These are phyloP conservation scores for Semnornis frantzii DNA, from an alignment of 2,113 vertebrate species.

Conservation along the genomic window DNA sequence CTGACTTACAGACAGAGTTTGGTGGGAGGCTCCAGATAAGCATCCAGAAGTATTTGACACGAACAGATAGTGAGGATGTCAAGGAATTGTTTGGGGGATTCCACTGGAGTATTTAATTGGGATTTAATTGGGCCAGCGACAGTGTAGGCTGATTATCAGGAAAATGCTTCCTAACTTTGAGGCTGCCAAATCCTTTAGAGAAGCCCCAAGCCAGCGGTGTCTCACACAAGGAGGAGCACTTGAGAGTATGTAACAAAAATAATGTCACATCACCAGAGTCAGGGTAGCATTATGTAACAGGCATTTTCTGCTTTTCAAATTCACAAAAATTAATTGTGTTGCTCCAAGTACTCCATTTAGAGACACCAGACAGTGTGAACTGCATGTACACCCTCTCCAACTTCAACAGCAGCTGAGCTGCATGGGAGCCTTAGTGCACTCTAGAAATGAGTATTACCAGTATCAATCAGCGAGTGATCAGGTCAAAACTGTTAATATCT, in stretches of 20 bases:
- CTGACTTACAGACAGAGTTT: neutral
- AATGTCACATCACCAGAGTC: neutral
- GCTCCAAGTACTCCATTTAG: constrained; percentile 2
- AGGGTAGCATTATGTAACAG: constrained; percentile 22
- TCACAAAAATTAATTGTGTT: neutral
- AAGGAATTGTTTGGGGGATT: constrained; percentile 4
- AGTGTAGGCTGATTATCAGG: neutral
- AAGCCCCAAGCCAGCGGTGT: neutral
- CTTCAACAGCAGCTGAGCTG: neutral
- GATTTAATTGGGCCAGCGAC: constrained; percentile 2
- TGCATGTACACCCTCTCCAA: neutral
- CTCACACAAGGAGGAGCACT: neutral
- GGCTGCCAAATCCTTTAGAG: neutral
- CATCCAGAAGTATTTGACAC: constrained; percentile 18
- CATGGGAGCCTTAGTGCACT: neutral
- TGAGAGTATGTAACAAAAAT: neutral
- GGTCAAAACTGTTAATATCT: constrained; percentile 59
- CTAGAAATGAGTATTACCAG: constrained; percentile 36
- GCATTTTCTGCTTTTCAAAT: constrained; percentile 25
- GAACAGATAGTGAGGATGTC: neutral
- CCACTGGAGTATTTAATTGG: neutral
- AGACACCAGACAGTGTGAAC: neutral
- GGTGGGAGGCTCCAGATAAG: neutral
- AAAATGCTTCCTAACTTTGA: neutral
- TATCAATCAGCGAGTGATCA: constrained; percentile 23